Conservation (phyloP, 1,140 invertebrate species). For the Tachypleus tridentatus region DNA sequence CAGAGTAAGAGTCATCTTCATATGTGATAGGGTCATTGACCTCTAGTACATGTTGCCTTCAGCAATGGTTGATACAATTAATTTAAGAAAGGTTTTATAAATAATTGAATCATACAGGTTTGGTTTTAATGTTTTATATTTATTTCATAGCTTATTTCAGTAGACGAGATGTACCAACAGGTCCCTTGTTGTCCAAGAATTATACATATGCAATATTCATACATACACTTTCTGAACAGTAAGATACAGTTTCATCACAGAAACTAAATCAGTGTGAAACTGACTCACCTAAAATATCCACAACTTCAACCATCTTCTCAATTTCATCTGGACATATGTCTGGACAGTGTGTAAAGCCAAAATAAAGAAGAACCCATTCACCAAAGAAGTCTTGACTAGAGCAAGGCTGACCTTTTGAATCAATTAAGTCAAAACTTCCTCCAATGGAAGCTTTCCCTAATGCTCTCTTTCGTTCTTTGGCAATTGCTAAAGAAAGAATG, state of each 20-base stretch:
- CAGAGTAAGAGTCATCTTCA: too few species aligned
- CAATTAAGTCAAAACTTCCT: constrained; percentile 77
- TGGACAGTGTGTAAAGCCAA: constrained; percentile 99
- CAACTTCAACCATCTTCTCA: constrained; percentile 80
- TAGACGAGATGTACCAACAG: too few species aligned
- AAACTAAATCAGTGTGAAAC: constrained; percentile 12
- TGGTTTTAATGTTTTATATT: too few species aligned
- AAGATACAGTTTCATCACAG: constrained; percentile 13
- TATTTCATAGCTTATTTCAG: too few species aligned
- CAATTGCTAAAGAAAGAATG: constrained; percentile 30
- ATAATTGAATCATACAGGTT: too few species aligned
- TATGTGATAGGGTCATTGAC: too few species aligned
- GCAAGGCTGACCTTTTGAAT: constrained; percentile 63
- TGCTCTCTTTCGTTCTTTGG: constrained; percentile 58
- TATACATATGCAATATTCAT: too few species aligned
- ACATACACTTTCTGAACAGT: constrained; percentile 6
- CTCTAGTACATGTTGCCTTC: too few species aligned
- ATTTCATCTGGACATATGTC: constrained; percentile 99
- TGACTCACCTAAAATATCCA: constrained; percentile 62
- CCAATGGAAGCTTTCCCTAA: constrained; percentile 87
- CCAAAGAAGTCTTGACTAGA: constrained; percentile 83
- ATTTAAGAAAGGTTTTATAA: too few species aligned
- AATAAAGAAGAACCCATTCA: constrained; percentile 93
- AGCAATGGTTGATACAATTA: too few species aligned
- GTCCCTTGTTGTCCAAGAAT: too few species aligned